Evolutionary conservation across 1,140 invertebrate species (phyloP).

Genomic region (Hylyphantes graminicola): DNA sequence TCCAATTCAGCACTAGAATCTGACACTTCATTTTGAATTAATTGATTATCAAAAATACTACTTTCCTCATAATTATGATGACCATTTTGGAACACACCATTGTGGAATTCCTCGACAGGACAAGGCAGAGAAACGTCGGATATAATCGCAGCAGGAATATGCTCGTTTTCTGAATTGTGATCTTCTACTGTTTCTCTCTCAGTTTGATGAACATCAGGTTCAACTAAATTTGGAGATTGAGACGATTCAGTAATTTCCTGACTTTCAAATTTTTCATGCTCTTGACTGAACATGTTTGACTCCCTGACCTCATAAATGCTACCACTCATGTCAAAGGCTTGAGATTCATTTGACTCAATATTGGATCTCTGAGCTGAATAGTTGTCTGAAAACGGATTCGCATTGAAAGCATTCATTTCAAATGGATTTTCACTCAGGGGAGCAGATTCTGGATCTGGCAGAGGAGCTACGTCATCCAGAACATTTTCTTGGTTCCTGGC

Average conservation of each 20-base stretch:
- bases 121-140: no score
- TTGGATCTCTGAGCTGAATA: background rate
- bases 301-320: slow-evolving; percentile 13
- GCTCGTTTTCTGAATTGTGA: no score
- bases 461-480: slow-evolving; percentile 7
- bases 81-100: no score
- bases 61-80: no score
- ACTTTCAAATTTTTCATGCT: slow-evolving; percentile 15
- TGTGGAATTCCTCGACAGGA: no score
- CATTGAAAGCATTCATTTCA: background rate
- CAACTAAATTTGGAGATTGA: background rate
- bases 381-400: slow-evolving; percentile 9
- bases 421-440: background rate
- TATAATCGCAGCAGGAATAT: no score
- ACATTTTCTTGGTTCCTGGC: slow-evolving; percentile 26
- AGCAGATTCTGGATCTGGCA: background rate
- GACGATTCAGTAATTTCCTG: slow-evolving; percentile 2
- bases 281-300: slow-evolving; percentile 13
- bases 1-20: no score
- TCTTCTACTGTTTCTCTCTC: background rate
- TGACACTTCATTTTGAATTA: no score
- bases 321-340: background rate
- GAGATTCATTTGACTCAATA: background rate
- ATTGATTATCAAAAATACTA: no score
- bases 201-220: background rate